These are phyloP conservation scores for Miichthys miiuy DNA, from an alignment of 2,797 vertebrate species.

Conservation along the genomic window DNA sequence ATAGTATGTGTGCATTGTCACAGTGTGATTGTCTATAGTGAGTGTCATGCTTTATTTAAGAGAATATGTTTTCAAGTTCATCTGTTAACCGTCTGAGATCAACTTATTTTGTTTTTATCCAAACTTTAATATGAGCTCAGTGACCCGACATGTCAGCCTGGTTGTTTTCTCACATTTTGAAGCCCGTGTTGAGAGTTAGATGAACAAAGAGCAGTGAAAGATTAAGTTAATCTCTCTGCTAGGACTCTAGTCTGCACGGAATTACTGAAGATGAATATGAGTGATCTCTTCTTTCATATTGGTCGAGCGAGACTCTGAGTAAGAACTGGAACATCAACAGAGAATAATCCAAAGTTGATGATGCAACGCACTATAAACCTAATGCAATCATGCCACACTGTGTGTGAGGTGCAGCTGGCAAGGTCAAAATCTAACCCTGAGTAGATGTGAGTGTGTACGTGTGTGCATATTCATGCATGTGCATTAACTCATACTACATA, in stretches of 20 bases:
- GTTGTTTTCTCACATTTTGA: not conserved
- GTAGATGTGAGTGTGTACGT: slow-evolving; percentile 10
- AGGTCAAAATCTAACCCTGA: slow-evolving; percentile 34
- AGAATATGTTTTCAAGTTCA: not conserved
- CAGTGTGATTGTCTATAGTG: not conserved
- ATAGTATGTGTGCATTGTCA: not conserved
- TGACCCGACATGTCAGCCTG: not conserved
- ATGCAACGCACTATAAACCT: slow-evolving; percentile 44
- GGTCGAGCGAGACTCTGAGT: not conserved
- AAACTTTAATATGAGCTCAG: not conserved
- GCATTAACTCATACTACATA: slow-evolving; percentile 28
- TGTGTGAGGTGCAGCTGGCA: slow-evolving; percentile 50
- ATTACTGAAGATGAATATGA: slow-evolving; percentile 22
- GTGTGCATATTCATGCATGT: slow-evolving; percentile 25
- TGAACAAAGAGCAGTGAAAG: slow-evolving; percentile 18
- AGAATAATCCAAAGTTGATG: slow-evolving; percentile 57
- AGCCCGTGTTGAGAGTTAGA: not conserved
- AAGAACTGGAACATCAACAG: slow-evolving; percentile 20
- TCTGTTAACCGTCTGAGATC: not conserved
- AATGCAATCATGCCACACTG: slow-evolving; percentile 34
- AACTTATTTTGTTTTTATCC: not conserved
- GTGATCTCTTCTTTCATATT: slow-evolving; percentile 15
- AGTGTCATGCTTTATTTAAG: not conserved
- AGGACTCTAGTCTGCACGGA: not conserved
- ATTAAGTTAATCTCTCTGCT: slow-evolving; percentile 39